Percentiles rank a stretch among this genome's conserved stretches.
Evolutionary conservation across 2,113 vertebrate species (phyloP).

Genomic region (Oophaga pumilio): DNA sequence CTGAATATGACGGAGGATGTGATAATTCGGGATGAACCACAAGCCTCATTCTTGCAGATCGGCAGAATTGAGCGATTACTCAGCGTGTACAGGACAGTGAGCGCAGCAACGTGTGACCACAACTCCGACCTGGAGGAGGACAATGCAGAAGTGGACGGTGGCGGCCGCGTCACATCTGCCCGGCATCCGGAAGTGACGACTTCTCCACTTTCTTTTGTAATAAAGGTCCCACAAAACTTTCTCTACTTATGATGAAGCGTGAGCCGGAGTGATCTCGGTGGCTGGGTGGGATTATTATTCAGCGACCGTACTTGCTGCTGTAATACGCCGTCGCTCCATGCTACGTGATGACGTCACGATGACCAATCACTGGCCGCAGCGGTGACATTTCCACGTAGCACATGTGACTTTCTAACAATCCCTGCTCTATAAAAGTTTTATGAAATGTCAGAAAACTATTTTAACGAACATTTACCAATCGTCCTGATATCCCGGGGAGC

Average conservation of each 20-base stretch:
- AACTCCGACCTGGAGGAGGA: slow-evolving; percentile 64
- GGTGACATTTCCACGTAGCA: no score
- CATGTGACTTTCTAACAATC: no score
- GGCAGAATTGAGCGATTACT: slow-evolving; percentile 74
- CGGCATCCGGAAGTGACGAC: background rate
- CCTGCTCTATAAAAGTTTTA: no score
- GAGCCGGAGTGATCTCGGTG: background rate
- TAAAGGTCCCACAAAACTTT: background rate
- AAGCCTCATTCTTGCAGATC: slow-evolving; percentile 77
- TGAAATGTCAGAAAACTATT: no score
- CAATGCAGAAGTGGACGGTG: background rate
- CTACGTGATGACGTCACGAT: no score
- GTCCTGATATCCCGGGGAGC: no score
- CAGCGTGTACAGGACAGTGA: slow-evolving; percentile 65
- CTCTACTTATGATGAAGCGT: background rate
- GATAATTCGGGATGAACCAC: slow-evolving; percentile 73
- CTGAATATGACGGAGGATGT: slow-evolving; percentile 70
- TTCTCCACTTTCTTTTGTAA: background rate
- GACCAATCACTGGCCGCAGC: no score
- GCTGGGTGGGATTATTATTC: background rate
- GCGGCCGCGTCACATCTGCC: background rate
- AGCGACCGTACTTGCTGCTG: no score
- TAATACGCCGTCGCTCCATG: no score
- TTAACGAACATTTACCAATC: no score
- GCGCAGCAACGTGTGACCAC: slow-evolving; percentile 71